Evolutionary conservation across 2,797 vertebrate genomes (phyloP), one percentile per base, ranked within the genome.

Genomic region (Xenops minutus): DNA sequence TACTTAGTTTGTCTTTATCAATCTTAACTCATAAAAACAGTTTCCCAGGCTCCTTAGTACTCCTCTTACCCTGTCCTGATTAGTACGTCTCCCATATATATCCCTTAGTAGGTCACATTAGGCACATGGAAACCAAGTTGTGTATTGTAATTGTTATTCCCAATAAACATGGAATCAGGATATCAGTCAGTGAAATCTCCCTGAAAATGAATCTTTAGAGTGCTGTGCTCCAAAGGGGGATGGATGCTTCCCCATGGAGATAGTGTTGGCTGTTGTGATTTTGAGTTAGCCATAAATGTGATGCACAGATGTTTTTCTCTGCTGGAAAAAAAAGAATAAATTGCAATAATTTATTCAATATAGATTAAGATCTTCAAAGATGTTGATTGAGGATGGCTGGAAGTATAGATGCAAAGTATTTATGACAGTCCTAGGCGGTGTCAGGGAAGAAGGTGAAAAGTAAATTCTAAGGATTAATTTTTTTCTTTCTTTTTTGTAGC

Each of bases 321-420:
- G 66, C 91, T 94, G 69, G 78, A 63, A 58, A 91, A 54, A 75
- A 61, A 79, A 71, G 26, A 66, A 56, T n/a, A 76, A 61, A 72
- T 87, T 44, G 74, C 48, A 79, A 44, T 56, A 89, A 87, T 87
- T 91, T 94, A 82, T 84, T 97, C 85, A 76, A 5, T 95, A 46
- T 12, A 44, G 77, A 88, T 89, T 91, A 92, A 94, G 81, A 77
- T 96, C 71, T 97, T 96, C 85, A 83, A 90, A 95, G 71, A 56
- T 85, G 67, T 73, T 95, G 81, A 62, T 22, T 83, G 83, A 94
- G 66, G 74, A 30, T 76, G 55, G 30, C 61, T 94, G 39, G 30
- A 48, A 26, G 46, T 75, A 54, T 46, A 62, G 55, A 55, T 80
- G 32, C 56, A 46, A 69, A 88, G 30, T 82, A 46, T 68, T 92